These are phyloP conservation scores for Branchipolynoe longqiensis DNA, from an alignment of 2,888 invertebrate species.

Conservation along the genomic window DNA sequence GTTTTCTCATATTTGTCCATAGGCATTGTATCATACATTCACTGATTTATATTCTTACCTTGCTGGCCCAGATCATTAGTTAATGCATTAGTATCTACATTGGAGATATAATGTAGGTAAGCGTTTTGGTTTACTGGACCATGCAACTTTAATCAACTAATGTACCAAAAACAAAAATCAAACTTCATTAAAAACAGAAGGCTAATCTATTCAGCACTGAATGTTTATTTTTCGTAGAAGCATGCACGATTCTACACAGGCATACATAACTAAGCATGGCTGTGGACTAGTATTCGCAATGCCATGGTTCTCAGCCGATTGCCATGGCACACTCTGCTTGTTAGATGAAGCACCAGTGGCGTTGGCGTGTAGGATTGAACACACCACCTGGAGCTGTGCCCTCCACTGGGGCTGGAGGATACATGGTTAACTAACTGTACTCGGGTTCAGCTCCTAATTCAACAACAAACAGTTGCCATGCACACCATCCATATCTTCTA, in stretches of 20 bases:
- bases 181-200: not conserved
- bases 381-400: not conserved
- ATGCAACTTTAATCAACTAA: too few species aligned
- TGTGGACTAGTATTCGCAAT: slow-evolving; percentile 45
- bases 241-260: slow-evolving; percentile 56
- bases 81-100: too few species aligned
- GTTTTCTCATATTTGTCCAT: too few species aligned
- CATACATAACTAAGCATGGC: slow-evolving; percentile 55
- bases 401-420: not conserved
- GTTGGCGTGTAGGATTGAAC: not conserved
- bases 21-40: too few species aligned
- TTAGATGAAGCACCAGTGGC: slow-evolving; percentile 48
- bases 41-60: too few species aligned
- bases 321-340: slow-evolving; percentile 46
- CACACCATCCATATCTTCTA: slow-evolving; percentile 29
- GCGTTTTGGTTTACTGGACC: too few species aligned
- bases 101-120: too few species aligned
- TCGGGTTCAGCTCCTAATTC: not conserved
- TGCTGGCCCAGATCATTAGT: too few species aligned
- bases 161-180: too few species aligned
- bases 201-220: slow-evolving; percentile 29
- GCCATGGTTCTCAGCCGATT: slow-evolving; percentile 11
- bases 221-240: slow-evolving; percentile 56
- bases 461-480: slow-evolving; percentile 24
- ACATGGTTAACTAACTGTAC: not conserved